A percentile compares a stretch with the other conserved stretches of the same genome.
Evolutionary conservation across 2,113 vertebrate species (phyloP).

Genomic region (Otocyon megalotis): DNA sequence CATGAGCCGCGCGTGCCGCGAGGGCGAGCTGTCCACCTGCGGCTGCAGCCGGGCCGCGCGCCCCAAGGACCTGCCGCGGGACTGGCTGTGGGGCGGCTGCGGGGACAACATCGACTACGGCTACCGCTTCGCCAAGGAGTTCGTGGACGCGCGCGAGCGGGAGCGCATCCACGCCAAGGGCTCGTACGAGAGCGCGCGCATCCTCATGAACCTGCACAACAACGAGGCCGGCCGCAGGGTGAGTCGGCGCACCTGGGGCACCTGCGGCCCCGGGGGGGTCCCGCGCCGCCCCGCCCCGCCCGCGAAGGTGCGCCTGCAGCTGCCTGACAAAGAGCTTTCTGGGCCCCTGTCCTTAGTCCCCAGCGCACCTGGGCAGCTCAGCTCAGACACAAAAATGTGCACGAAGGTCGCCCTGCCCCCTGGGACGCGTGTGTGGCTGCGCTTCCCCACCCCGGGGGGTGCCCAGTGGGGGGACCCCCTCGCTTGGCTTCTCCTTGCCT

Average conservation of each 20-base stretch:
- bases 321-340: not conserved
- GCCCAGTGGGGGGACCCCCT: no score
- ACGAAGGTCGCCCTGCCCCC: not conserved
- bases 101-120: constrained; percentile 98
- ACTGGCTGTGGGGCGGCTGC: constrained; percentile 99
- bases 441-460: not conserved
- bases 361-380: not conserved
- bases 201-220: constrained; percentile 98
- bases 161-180: constrained; percentile 96
- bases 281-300: not conserved
- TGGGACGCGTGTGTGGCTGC: not conserved
- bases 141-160: constrained; percentile 96
- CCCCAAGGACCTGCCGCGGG: constrained; percentile 96
- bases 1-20: constrained; percentile 97
- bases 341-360: not conserved
- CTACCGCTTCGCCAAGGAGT: constrained; percentile 98
- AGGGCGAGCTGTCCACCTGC: constrained; percentile 97
- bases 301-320: not conserved
- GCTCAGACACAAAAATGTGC: not conserved
- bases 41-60: constrained; percentile 96
- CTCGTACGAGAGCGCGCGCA: constrained; percentile 93
- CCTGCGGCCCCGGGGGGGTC: no score
- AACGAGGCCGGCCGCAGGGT: constrained; percentile 97
- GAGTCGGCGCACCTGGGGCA: constrained; percentile 77
- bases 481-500: not conserved